A percentile compares a stretch with the other conserved stretches of the same genome.
Evolutionary conservation across 2,797 vertebrate species (phyloP).

Genomic region (Melanotaenia nigrans): DNA sequence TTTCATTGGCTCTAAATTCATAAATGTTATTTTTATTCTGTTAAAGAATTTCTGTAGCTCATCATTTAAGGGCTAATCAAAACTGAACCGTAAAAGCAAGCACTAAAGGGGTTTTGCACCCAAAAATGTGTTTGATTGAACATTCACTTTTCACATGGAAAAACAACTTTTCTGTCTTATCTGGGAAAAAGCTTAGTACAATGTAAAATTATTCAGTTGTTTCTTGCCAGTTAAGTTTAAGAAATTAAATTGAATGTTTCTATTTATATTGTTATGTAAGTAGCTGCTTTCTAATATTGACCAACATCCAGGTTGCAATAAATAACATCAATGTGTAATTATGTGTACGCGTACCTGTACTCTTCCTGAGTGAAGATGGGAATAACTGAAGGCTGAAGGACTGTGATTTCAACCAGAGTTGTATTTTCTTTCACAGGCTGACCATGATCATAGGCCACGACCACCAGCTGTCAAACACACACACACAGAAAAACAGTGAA

Average conservation of each 20-base stretch:
- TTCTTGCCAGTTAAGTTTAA: slow-evolving; percentile 1
- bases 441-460: slow-evolving; percentile 94
- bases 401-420: slow-evolving; percentile 89
- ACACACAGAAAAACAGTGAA: slow-evolving; percentile 20
- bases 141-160: slow-evolving; percentile 15
- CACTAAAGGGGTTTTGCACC: too few species aligned
- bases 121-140: too few species aligned
- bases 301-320: background rate
- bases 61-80: slow-evolving; percentile 21
- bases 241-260: slow-evolving; percentile 25
- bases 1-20: slow-evolving; percentile 1
- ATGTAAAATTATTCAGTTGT: background rate
- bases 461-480: slow-evolving; percentile 84
- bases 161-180: slow-evolving; percentile 16
- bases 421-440: slow-evolving; percentile 90
- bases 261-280: slow-evolving; percentile 3
- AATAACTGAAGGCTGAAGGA: slow-evolving; percentile 95
- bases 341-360: slow-evolving; percentile 87
- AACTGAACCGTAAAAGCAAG: slow-evolving; percentile 26
- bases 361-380: slow-evolving; percentile 96
- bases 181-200: background rate
- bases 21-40: background rate
- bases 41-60: background rate
- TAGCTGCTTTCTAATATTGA: background rate
- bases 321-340: background rate